Conservation (phyloP, 2,113 vertebrate genomes). For the Psophia crepitans region DNA sequence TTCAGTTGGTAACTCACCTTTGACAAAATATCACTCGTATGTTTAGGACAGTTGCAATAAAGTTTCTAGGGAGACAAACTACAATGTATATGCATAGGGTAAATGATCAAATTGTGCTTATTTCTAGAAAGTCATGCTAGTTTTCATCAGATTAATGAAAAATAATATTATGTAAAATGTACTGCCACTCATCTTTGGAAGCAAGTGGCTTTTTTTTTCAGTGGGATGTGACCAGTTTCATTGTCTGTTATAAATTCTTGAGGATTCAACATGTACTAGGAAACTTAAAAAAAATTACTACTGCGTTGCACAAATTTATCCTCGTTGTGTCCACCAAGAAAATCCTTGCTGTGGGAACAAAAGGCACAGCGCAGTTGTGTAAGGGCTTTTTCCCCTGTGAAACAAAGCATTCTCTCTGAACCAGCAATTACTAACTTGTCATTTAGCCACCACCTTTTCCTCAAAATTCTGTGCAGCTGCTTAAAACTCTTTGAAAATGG, state of each 20-base stretch:
- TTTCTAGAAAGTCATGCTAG: not conserved
- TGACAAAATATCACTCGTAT: not conserved
- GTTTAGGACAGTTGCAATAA: not conserved
- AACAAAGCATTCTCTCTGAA: not conserved
- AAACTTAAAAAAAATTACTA: not conserved
- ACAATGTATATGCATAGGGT: fast-evolving
- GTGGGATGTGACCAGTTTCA: not conserved
- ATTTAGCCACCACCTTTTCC: not conserved
- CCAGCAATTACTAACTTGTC: not conserved
- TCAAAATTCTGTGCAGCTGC: not conserved
- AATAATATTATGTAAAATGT: not conserved
- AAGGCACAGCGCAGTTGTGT: not conserved
- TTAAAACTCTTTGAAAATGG: not conserved
- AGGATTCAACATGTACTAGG: not conserved
- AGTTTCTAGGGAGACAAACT: not conserved
- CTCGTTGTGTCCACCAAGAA: not conserved
- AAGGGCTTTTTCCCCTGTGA: not conserved
- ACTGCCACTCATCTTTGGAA: not conserved
- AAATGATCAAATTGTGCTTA: not conserved
- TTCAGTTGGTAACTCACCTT: not conserved
- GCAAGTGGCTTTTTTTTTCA: not conserved
- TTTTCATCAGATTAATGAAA: not conserved
- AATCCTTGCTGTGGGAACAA: not conserved
- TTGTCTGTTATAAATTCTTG: not conserved
- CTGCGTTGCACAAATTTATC: not conserved